Base-by-base conservation (phyloP, 2,797 vertebrate species). In the Meriones psammophilus region DNA sequence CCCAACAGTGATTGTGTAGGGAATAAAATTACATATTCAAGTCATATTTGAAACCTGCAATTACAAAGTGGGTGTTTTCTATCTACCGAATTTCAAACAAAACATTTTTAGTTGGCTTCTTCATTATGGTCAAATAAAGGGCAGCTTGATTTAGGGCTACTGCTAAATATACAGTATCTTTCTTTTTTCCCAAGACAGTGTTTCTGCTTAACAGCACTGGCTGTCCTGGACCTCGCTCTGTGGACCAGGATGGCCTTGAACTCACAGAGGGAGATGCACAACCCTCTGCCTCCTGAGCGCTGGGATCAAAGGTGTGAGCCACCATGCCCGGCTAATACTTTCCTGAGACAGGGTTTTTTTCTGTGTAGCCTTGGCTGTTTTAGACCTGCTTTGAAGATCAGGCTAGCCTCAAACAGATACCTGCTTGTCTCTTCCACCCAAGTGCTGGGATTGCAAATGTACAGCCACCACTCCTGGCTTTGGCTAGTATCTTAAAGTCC, bases 11-110 rank as follows among this genome's bases (percentile, higher is more conserved):
- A 50, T 50, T 50, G 1, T 13, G 10, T 64, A 90, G 22, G 81
- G 54, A 95, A 93, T 92, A 88, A 91, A 92, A 50, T 33, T 26
- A 95, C 20, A 77, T 91, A 81, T 42, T 93, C 33, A 87, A n/a
- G 17, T 95, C 28, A 77, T 84, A 88, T 76, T 13, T 80, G 46
- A 94, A 87, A 9, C 10, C 50, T 92, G 7, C 46, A 77, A n/a
- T n/a, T 91, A 91, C 18, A 50, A 46, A 22, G 7, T 64, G 15
- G 0, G 17, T 84, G 9, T 90, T 92, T 84, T 30, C 13, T 56
- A 36, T 93, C 68, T 42, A 26, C 8, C 68, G 26, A 92, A 68
- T 68, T 90, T 73, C 42, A 39, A 64, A 78, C 62, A 71, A 73
- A 10, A 42, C 24, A 26, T 2, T 18, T 91, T 73, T 74, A 79